These are phyloP conservation scores for Vanessa atalanta DNA, from an alignment of 1,140 invertebrate species.

Conservation along the genomic window DNA sequence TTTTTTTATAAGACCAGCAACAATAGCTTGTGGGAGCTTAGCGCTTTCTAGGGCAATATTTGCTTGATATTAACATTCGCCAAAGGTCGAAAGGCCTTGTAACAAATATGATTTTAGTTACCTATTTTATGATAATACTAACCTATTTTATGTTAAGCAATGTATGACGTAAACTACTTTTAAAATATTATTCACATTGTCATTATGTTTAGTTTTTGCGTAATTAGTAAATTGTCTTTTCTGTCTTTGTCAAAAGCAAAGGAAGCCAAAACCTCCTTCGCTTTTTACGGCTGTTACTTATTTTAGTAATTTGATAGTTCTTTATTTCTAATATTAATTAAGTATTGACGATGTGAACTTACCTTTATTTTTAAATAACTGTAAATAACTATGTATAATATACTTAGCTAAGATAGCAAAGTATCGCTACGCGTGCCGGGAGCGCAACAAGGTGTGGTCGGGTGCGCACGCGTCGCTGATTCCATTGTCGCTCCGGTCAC, in stretches of 20 bases:
- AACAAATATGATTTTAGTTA: neutral
- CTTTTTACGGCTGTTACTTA: no score
- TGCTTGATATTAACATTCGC: slow-evolving; percentile 19
- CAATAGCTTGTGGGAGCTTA: slow-evolving; percentile 62
- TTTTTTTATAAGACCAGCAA: slow-evolving; percentile 56
- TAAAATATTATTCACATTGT: no score
- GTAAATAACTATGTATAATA: neutral
- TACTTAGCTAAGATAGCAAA: neutral
- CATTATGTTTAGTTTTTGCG: no score
- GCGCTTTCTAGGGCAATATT: slow-evolving; percentile 27
- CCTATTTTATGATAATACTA: neutral
- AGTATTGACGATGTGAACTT: no score
- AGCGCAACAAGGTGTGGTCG: slow-evolving; percentile 58
- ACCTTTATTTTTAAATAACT: no score
- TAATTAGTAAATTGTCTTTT: no score
- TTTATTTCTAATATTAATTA: no score
- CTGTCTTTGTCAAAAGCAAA: no score
- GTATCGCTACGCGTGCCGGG: slow-evolving; percentile 29
- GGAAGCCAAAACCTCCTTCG: no score
- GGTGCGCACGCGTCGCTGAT: slow-evolving; percentile 63
- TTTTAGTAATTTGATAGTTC: no score
- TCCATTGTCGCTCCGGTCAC: slow-evolving; percentile 66
- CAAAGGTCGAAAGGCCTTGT: slow-evolving; percentile 6
- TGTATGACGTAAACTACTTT: no score
- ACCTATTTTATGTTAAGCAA: neutral